Evolutionary conservation across 1,140 invertebrate genomes (phyloP), one percentile per base, ranked within the genome.

Genomic region (Solenopsis fugax): DNA sequence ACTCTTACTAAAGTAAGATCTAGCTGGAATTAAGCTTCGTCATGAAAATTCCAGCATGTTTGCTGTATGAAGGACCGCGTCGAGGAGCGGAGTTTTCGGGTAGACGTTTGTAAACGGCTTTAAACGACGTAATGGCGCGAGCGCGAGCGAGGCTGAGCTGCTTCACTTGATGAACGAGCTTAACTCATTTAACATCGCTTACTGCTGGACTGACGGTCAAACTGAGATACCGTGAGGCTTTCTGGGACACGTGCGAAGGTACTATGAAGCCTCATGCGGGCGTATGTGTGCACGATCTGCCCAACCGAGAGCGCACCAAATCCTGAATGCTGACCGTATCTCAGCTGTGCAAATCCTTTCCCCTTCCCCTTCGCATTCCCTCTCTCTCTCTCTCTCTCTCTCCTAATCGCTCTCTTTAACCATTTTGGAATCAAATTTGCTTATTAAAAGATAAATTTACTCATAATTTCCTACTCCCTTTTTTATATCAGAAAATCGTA

Each of bases 121-220:
- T 84, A 86, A 60, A 76, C 58, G 76, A 60, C 60, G 64, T 64
- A 86, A 80, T 71, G 75, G 85, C 85, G 73, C 76, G 85, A 64
- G 50, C 21, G 72, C 50, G 69, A 75, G 69, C 67, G 71, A 58
- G 48, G 48, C 80, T 60, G 52, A 62, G 67, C 54, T 87, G 54
- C 54, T 67, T 41, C 67, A 65, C 85, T 82, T 82, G 78, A 87
- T 82, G 85, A 87, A 72, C 77, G 85, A 82, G 85, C 77, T 87
- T 84, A 73, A 82, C 77, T 87, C 78, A 82, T 82, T 82, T 87
- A 84, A 87, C 85, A 82, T 87, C 77, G 78, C 85, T 87, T 82
- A 87, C 65, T 69, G 85, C 77, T 64, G 48, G 45, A 82, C 78
- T 77, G 78, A 87, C 85, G 67, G 78, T 87, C 78, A 82, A 80